phyloP scores from a whole-genome alignment of 2,113 vertebrate species.

The Sinocyclocheilus rhinocerous region DNA sequence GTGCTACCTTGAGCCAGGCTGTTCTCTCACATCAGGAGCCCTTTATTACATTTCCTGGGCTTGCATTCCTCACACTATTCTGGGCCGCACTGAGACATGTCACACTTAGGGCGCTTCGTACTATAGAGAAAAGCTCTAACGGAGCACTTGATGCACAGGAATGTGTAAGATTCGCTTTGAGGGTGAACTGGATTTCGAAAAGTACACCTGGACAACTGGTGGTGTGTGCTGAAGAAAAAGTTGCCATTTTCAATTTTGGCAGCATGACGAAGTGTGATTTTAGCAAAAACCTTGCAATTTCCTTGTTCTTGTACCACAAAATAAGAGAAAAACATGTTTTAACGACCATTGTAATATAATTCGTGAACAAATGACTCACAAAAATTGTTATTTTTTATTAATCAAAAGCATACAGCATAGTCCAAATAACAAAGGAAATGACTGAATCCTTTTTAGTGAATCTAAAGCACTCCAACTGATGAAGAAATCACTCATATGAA shows the following conservation, averaged over 20 bases:
- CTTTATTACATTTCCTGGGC: constrained; percentile 64
- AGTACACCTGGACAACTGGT: neutral
- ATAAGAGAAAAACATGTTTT: neutral
- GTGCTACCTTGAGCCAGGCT: constrained; percentile 46
- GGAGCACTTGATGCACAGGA: neutral
- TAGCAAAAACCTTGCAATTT: neutral
- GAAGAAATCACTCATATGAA: neutral
- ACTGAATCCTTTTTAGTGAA: neutral
- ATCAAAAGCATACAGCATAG: neutral
- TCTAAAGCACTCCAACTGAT: no score
- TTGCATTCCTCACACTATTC: constrained; percentile 59
- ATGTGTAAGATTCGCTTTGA: neutral
- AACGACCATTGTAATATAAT: neutral
- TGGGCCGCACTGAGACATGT: constrained; percentile 58
- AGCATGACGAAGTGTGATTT: neutral
- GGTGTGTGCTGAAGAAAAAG: no score
- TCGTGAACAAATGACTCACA: neutral
- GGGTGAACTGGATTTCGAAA: neutral
- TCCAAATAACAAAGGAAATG: neutral
- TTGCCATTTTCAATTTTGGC: neutral
- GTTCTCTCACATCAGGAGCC: constrained; percentile 50
- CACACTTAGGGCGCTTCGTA: constrained; percentile 36
- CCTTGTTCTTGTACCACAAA: no score
- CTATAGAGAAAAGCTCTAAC: neutral
- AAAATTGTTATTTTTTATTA: neutral